Base-by-base conservation (phyloP, 1,140 invertebrate genomes). In the Cylas formicarius region DNA sequence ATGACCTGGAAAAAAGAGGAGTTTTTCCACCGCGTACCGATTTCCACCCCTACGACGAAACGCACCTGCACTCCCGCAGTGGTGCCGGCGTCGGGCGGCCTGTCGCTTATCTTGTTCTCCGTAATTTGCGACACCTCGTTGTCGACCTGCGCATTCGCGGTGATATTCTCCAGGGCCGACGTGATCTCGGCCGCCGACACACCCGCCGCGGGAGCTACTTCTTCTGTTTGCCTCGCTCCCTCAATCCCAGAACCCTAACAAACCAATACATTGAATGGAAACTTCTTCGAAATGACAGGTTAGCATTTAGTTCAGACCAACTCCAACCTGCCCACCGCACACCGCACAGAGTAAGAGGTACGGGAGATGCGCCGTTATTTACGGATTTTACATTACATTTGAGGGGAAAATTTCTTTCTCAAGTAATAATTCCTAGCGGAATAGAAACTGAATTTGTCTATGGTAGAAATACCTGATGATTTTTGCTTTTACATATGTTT, bases 1-100 rank as follows among this genome's bases (percentile, higher is more conserved):
- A 61, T 11, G 9, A 52, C 50, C 60, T 62, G 45, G 11, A 24
- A 32, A 14, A 36, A 24, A 23, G 18, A 19, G 23, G 10, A 19
- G 2, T n/a, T n/a, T n/a, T n/a, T n/a, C n/a, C n/a, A n/a, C n/a
- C n/a, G n/a, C n/a, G n/a, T n/a, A n/a, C n/a, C n/a, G n/a, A n/a
- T n/a, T n/a, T n/a, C n/a, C n/a, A n/a, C n/a, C n/a, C n/a, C 11
- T 6, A 5, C 5, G 5, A 5, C 5, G 18, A 31, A 31, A 13
- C 51, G 55, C 53, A 74, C 73, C 71, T 74, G 73, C 18, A 59
- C 50, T 24, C 71, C 68, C 1, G 69, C 59, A 38, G 68, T 57
- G 65, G 72, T 69, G 17, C 68, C 67, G 43, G 69, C 50, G 70
- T 54, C 72, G 66, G 37, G 69, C 6, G 52, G 58, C 17, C 3